Percentiles rank a stretch among this genome's conserved stretches.
Evolutionary conservation across 2,113 vertebrate genomes (phyloP).

Genomic region (Sigmodon hispidus): DNA sequence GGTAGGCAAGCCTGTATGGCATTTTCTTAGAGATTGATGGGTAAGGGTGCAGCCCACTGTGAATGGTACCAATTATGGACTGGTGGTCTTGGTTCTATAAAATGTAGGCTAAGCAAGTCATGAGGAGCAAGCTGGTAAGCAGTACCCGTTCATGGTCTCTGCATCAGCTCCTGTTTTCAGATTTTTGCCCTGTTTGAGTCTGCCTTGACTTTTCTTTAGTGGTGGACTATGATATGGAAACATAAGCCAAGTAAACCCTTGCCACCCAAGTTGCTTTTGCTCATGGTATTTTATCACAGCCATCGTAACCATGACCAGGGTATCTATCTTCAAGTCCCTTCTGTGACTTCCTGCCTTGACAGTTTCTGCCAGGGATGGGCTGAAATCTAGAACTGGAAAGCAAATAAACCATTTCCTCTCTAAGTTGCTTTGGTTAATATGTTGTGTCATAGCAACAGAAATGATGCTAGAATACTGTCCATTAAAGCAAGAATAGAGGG

Average conservation of each 20-base stretch:
- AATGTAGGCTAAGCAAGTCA: neutral
- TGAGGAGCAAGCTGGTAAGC: neutral
- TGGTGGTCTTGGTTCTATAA: neutral
- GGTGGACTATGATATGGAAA: neutral
- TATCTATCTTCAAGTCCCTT: neutral
- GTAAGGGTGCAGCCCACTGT: neutral
- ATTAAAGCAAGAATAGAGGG: neutral
- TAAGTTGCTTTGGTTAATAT: neutral
- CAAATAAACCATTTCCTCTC: neutral
- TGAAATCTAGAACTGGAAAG: neutral
- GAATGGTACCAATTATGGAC: neutral
- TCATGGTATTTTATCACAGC: neutral
- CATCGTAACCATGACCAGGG: neutral
- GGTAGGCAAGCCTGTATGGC: neutral
- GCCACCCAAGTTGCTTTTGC: neutral
- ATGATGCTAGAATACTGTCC: neutral
- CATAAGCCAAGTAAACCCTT: neutral
- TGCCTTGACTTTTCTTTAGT: neutral
- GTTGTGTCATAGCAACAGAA: neutral
- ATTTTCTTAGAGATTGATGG: neutral
- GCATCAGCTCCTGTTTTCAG: neutral
- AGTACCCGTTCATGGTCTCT: neutral
- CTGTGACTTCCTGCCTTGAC: neutral
- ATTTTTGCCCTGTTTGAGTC: neutral
- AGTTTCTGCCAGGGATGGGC: neutral